Evolutionary conservation across 2,888 invertebrate genomes (phyloP).

Genomic region (Dynastes maya): DNA sequence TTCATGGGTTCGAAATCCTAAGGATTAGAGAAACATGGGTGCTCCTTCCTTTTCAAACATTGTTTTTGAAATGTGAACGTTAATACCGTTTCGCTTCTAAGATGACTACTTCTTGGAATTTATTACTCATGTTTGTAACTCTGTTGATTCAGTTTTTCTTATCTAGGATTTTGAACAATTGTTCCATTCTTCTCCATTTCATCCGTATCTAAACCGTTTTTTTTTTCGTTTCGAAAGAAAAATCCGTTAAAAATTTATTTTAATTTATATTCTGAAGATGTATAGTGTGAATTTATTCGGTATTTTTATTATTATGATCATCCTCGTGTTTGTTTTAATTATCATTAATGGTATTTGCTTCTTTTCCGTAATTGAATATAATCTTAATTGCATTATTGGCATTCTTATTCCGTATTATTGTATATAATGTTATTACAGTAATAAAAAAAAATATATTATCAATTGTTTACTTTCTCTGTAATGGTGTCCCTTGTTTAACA

Average conservation of each 20-base stretch:
- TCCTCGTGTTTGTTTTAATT: slow-evolving; percentile 31
- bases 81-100: background rate
- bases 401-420: no score
- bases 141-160: slow-evolving; percentile 28
- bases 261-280: background rate
- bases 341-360: background rate
- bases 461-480: background rate
- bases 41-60: background rate
- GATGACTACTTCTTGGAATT: slow-evolving; percentile 13
- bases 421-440: background rate
- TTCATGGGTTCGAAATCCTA: no score
- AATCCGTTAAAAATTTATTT: background rate
- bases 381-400: background rate
- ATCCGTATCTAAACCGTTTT: background rate
- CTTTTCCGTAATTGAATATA: background rate
- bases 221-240: background rate
- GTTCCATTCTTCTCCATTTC: background rate
- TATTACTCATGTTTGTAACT: slow-evolving; percentile 24
- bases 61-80: background rate
- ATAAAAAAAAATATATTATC: background rate
- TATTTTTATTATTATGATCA: background rate
- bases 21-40: no score
- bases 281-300: background rate
- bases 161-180: slow-evolving; percentile 26
- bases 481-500: background rate